These are phyloP conservation scores for Calephelis perditalis DNA, from an alignment of 2,888 invertebrate genomes.

Conservation along the genomic window DNA sequence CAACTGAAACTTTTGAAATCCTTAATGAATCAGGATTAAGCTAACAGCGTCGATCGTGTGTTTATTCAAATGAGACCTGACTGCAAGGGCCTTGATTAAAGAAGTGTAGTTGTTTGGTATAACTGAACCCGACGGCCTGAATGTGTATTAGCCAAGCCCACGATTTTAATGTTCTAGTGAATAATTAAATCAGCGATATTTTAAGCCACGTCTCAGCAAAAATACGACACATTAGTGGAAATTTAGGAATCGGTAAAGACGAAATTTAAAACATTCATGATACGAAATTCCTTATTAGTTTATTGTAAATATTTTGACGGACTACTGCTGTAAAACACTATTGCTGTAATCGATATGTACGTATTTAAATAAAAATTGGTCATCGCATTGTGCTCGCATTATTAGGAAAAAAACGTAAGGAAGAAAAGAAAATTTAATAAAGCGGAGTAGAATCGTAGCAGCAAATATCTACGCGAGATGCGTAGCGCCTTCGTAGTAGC, in stretches of 20 bases:
- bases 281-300: no score
- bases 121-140: constrained; percentile 21
- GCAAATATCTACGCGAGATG: neutral
- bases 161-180: constrained; percentile 3
- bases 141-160: constrained; percentile 5
- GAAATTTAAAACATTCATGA: no score
- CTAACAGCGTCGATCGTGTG: constrained; percentile 42
- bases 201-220: no score
- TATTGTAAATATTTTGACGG: no score
- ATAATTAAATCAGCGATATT: neutral
- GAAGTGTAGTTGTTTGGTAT: constrained; percentile 24
- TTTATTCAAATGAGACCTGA: constrained; percentile 55
- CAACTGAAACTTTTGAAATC: constrained; percentile 28
- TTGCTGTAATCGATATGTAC: no score
- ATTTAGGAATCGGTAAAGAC: no score
- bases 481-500: constrained; percentile 2
- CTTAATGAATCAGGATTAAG: constrained; percentile 54
- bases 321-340: no score
- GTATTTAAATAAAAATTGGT: no score
- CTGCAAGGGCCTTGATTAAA: constrained; percentile 43
- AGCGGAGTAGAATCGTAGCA: neutral
- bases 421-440: no score
- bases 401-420: no score
- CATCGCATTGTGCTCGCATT: no score
- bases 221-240: no score